Percentiles rank a stretch among this genome's conserved stretches.
phyloP scores from a whole-genome alignment of 2,797 vertebrate species.

The Ceryle rudis region DNA sequence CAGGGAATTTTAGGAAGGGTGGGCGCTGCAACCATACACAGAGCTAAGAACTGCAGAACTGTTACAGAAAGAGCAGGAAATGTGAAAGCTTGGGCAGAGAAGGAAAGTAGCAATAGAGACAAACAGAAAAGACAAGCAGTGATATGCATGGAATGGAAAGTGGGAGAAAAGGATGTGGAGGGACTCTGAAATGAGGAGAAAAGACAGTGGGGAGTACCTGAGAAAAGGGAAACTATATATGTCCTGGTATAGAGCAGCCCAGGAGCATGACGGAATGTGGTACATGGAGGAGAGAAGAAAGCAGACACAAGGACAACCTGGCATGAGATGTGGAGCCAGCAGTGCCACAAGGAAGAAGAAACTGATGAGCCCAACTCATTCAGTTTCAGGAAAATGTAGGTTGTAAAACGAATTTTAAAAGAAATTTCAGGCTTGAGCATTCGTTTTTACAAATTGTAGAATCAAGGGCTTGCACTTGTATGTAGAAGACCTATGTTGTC shows the following conservation, averaged over 20 bases:
- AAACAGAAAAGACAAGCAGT: background rate
- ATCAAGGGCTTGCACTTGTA: background rate
- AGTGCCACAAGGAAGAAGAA: background rate
- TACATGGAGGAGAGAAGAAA: background rate
- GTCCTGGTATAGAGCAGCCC: background rate
- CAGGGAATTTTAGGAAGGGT: conserved; percentile 7
- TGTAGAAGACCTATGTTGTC: background rate
- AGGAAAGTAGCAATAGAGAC: background rate
- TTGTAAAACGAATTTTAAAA: background rate
- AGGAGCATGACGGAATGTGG: background rate
- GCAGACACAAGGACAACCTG: background rate
- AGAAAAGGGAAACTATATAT: background rate
- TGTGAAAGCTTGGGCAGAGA: background rate
- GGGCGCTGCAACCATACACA: background rate
- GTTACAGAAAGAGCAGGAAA: background rate
- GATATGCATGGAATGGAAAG: background rate
- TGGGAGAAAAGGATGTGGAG: background rate
- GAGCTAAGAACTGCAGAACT: background rate
- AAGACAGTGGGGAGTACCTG: background rate
- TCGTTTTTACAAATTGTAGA: background rate
- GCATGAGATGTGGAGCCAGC: background rate
- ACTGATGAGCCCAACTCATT: background rate
- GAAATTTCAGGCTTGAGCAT: background rate
- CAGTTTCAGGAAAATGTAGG: background rate
- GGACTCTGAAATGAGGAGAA: background rate